Evolutionary conservation across 2,888 invertebrate genomes (phyloP).

Genomic region (Cyclophora albipunctata): DNA sequence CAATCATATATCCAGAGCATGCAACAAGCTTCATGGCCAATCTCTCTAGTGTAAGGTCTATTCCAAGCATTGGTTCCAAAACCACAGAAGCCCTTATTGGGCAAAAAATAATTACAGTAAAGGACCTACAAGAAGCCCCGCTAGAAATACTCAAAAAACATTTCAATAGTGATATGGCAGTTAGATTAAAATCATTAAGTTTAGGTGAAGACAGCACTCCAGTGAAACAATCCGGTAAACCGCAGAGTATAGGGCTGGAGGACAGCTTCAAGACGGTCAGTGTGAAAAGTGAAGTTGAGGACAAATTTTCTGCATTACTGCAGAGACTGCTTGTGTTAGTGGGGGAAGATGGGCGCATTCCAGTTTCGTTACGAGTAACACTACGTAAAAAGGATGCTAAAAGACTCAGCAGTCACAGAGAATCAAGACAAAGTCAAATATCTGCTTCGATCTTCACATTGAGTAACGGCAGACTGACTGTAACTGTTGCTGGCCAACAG

Average conservation of each 20-base stretch:
- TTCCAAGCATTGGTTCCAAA: slow-evolving; percentile 86
- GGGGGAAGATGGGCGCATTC: slow-evolving; percentile 85
- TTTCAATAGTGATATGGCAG: slow-evolving; percentile 81
- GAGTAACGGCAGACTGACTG: slow-evolving; percentile 61
- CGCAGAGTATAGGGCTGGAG: slow-evolving; percentile 86
- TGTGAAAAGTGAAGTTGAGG: slow-evolving; percentile 82
- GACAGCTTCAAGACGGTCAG: slow-evolving; percentile 85
- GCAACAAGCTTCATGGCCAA: slow-evolving; percentile 79
- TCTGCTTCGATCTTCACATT: slow-evolving; percentile 78
- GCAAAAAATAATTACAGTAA: slow-evolving; percentile 79
- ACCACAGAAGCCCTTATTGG: slow-evolving; percentile 79
- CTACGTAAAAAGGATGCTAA: slow-evolving; percentile 82
- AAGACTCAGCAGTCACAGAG: slow-evolving; percentile 81
- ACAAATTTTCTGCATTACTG: slow-evolving; percentile 80
- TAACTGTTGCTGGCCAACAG: slow-evolving; percentile 73
- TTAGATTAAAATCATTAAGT: slow-evolving; percentile 80
- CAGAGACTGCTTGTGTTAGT: slow-evolving; percentile 82
- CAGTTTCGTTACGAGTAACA: slow-evolving; percentile 83
- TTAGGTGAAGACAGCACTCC: slow-evolving; percentile 83
- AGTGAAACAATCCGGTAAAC: slow-evolving; percentile 84
- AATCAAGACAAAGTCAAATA: slow-evolving; percentile 84
- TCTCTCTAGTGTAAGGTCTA: slow-evolving; percentile 75
- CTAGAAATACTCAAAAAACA: slow-evolving; percentile 76
- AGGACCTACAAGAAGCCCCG: slow-evolving; percentile 79
- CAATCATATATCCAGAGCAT: slow-evolving; percentile 82